Conservation (phyloP, 2,797 vertebrate species). For the Hydrophis major region DNA sequence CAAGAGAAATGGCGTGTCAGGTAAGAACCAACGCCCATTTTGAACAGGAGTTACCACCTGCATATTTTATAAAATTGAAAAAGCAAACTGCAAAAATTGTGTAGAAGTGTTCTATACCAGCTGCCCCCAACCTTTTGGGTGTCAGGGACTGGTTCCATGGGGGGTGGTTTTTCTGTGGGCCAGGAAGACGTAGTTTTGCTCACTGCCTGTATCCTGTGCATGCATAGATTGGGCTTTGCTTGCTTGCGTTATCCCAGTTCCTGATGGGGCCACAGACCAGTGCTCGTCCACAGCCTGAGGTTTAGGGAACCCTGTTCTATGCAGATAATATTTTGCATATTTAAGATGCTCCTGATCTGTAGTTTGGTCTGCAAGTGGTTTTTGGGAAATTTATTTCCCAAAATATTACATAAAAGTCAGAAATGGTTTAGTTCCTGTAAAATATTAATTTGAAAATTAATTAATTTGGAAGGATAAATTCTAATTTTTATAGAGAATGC, state of each 20-base stretch:
- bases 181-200: neutral
- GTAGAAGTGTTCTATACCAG: neutral
- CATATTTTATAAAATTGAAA: neutral
- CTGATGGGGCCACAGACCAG: too few species aligned
- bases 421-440: neutral
- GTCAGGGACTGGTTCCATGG: neutral
- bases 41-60: neutral
- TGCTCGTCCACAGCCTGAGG: neutral
- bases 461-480: neutral
- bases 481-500: neutral
- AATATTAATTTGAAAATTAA: neutral
- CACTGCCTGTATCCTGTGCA: neutral
- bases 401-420: neutral
- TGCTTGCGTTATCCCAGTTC: neutral
- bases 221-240: neutral
- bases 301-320: neutral
- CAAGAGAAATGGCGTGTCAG: too few species aligned
- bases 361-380: neutral
- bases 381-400: neutral
- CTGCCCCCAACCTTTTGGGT: neutral
- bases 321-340: neutral
- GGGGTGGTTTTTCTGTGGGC: neutral
- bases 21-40: neutral
- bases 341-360: neutral
- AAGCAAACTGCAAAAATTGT: slow-evolving; percentile 1